Evolutionary conservation across 2,888 invertebrate genomes (phyloP), one percentile per base, ranked within the genome.

Genomic region (Coelogynopora nodosa): DNA sequence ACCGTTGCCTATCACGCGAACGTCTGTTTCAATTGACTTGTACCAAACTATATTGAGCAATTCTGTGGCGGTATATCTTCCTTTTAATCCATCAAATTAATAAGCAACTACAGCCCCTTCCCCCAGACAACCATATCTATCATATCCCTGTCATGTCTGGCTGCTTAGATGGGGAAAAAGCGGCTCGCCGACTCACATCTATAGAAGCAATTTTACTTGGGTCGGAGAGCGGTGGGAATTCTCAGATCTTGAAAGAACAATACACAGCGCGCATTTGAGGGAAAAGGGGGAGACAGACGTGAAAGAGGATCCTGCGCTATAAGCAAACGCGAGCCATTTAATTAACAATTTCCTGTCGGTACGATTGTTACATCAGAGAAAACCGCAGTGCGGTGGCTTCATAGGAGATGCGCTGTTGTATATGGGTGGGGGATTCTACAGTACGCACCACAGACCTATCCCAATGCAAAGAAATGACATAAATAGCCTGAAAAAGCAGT

Each of bases 281-380:
- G 18, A 5, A 18, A 49, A 49, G 49, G 49, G 49, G n/a, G n/a
- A n/a, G n/a, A n/a, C 18, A 49, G 49, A 49, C 49, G 49, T 13
- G 49, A 18, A 49, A 49, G 18, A 49, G 49, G 49, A 18, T 13
- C 18, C 49, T 5, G 49, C 49, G 49, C 49, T 5, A 49, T 5
- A 49, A 5, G 18, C 10, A 13, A 74, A 74, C 74, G 74, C 74
- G 27, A 74, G 74, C 10, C 74, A 74, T 74, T 74, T 74, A 74
- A 74, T 74, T 74, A 74, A 74, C 74, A 74, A 74, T 74, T 13
- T 74, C 74, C 74, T 74, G 74, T 74, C 74, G 74, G 74, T 5
- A 74, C 74, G 23, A 74, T 74, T 13, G 74, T 13, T 74, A 74
- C 5, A 74, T 74, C 74, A 74, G 74, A 74, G 74, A 74, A 74